These are phyloP conservation scores for Sisor rabdophorus DNA, from an alignment of 2,113 vertebrate species.

Conservation along the genomic window DNA sequence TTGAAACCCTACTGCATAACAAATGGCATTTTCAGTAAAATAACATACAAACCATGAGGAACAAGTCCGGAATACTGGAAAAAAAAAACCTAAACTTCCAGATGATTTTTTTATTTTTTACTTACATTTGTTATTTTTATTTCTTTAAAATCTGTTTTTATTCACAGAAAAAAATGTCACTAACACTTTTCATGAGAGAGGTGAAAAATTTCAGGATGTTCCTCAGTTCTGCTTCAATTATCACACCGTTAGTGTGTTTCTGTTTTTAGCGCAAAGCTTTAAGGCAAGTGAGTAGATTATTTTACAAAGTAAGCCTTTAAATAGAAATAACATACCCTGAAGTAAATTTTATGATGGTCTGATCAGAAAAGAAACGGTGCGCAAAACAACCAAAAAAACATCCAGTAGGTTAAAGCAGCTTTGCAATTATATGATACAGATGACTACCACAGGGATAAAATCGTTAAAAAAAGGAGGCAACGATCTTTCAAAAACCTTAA, in stretches of 20 bases:
- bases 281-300: neutral
- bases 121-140: too few relatives aligned
- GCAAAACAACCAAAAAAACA: neutral
- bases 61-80: too few relatives aligned
- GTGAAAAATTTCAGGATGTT: neutral
- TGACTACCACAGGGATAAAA: neutral
- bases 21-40: too few relatives aligned
- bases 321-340: neutral
- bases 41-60: too few relatives aligned
- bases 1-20: neutral
- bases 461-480: neutral
- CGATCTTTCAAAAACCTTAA: neutral
- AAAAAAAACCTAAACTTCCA: too few relatives aligned
- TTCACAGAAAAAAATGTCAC: too few relatives aligned
- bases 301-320: neutral
- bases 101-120: too few relatives aligned
- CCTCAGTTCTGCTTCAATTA: neutral
- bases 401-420: neutral
- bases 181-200: neutral
- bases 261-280: neutral
- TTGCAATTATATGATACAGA: neutral
- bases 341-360: neutral
- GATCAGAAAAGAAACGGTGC: neutral
- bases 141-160: too few relatives aligned
- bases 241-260: constrained; percentile 1